Percentiles rank a stretch among this genome's conserved stretches.
Evolutionary conservation across 2,888 invertebrate genomes (phyloP).

Genomic region (Holacanthella duospinosa): DNA sequence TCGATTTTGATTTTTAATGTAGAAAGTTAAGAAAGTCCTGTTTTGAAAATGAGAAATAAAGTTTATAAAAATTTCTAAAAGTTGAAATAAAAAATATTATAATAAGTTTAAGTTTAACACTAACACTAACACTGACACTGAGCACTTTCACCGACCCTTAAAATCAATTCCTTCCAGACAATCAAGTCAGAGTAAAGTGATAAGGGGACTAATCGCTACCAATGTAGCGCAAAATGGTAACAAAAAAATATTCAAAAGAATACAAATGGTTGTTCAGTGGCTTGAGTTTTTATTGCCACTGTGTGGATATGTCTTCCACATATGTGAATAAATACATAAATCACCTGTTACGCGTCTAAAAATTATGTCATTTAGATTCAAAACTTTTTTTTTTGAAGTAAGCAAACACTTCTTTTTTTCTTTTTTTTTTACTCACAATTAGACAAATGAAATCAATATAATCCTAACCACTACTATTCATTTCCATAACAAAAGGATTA

Average conservation of each 20-base stretch:
- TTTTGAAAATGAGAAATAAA: too few relatives aligned
- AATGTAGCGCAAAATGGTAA: background rate
- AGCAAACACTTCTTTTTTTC: background rate
- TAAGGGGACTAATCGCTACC: background rate
- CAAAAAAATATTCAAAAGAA: background rate
- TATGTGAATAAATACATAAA: conserved; percentile 10
- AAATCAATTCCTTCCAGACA: background rate
- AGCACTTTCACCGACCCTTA: too few relatives aligned
- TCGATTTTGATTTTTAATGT: too few relatives aligned
- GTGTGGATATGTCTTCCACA: too few relatives aligned
- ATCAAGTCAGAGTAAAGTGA: background rate
- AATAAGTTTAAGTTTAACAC: background rate
- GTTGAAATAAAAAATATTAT: too few relatives aligned
- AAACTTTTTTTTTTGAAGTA: background rate
- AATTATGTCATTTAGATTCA: background rate
- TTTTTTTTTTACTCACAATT: background rate
- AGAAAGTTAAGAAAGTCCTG: too few relatives aligned
- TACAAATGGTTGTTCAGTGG: background rate
- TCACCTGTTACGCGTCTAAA: conserved; percentile 12
- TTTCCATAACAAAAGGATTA: conserved; percentile 21
- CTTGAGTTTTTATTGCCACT: background rate
- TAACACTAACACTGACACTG: too few relatives aligned
- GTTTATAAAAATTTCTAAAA: too few relatives aligned
- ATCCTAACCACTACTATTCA: conserved; percentile 7
- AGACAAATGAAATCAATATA: conserved; percentile 13